Evolutionary conservation across 2,888 invertebrate species (phyloP).

Genomic region (Dicranocentrus wangi): DNA sequence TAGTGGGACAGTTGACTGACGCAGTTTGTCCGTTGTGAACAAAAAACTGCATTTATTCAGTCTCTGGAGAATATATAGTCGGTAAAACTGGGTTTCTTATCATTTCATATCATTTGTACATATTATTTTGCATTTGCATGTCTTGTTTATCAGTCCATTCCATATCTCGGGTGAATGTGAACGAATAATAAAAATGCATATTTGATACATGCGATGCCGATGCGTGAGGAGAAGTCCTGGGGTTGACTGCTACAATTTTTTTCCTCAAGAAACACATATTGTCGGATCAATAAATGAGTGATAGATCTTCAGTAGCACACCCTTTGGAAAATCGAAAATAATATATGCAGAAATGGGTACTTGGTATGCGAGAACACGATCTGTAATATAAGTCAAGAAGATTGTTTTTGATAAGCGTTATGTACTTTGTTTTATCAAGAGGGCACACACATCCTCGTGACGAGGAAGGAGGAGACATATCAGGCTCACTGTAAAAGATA

Average conservation of each 20-base stretch:
- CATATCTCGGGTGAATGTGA: no score
- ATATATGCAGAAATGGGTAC: conserved; percentile 16
- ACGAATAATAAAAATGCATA: no score
- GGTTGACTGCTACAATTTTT: not conserved
- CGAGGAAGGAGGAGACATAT: not conserved
- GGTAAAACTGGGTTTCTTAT: no score
- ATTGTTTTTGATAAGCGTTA: conserved; percentile 18
- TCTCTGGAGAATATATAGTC: no score
- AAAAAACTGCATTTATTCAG: no score
- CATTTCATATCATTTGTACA: no score
- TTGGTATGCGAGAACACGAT: conserved; percentile 27
- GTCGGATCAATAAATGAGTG: conserved; percentile 3
- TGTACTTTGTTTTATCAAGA: not conserved
- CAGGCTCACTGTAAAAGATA: no score
- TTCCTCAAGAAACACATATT: not conserved
- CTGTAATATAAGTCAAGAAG: conserved; percentile 13
- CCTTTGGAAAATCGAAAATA: not conserved
- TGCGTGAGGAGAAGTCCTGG: no score
- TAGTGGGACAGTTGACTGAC: conserved; percentile 36
- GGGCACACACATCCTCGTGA: not conserved
- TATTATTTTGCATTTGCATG: no score
- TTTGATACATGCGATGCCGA: no score
- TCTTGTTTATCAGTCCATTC: no score
- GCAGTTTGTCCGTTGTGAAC: not conserved
- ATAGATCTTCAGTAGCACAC: not conserved